phyloP scores from a whole-genome alignment of 2,113 vertebrate genomes.

The Ptilorrhoa leucosticta region DNA sequence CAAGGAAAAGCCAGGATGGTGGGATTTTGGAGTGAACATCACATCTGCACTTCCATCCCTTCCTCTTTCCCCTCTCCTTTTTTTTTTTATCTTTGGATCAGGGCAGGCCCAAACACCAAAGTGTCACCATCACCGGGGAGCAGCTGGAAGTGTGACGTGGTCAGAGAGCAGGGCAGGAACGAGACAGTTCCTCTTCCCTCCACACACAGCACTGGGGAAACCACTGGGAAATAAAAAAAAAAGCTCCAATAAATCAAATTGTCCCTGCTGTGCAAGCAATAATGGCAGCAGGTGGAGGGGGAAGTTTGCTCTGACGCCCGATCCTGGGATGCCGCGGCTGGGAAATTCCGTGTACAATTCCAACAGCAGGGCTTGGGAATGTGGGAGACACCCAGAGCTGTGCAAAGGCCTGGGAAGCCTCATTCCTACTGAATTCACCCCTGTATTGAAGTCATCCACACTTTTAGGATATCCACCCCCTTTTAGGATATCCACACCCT shows the following conservation, averaged over 20 bases:
- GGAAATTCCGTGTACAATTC: background rate
- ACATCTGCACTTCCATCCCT: background rate
- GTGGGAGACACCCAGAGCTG: background rate
- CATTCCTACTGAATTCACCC: accelerated
- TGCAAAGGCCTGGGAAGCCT: background rate
- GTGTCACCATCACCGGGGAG: background rate
- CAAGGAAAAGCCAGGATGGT: background rate
- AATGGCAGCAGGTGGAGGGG: background rate
- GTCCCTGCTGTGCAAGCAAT: background rate
- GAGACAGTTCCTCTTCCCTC: background rate
- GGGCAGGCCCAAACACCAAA: background rate
- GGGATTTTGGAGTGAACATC: background rate
- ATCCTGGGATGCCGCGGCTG: accelerated
- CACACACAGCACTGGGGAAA: background rate
- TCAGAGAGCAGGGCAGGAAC: slow-evolving; percentile 9
- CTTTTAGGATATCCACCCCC: background rate
- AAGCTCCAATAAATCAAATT: slow-evolving; percentile 5
- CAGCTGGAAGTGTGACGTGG: background rate
- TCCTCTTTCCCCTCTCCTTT: background rate
- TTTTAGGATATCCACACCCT: background rate
- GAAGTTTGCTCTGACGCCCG: background rate
- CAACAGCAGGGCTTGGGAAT: background rate
- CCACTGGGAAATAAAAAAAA: slow-evolving; percentile 30
- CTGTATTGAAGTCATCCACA: background rate
- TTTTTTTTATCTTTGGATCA: background rate